Evolutionary conservation across 2,113 vertebrate species (phyloP), one percentile per base, ranked within the genome.

Genomic region (Sus scrofa): DNA sequence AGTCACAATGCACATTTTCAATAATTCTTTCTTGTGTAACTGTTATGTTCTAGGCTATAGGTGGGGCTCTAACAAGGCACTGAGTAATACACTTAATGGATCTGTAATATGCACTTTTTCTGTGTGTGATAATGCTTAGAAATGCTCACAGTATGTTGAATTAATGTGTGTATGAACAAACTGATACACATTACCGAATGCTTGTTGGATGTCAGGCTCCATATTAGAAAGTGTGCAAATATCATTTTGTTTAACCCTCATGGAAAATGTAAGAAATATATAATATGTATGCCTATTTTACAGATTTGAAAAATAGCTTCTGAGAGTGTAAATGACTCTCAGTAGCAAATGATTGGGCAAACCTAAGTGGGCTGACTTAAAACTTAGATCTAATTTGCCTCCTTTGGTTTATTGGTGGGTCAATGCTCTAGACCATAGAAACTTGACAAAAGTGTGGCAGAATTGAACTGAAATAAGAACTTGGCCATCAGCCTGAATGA

Each of bases 251-350:
- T 75, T 75, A 54, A 67, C 83, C 79, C 44, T 87, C 24, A 37
- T 1, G 68, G 70, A 86, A 81, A 22, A 18, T 19, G 39, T 58
- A 22, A 37, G 73, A 78, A 91, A 78, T 62, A 44, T 18, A 44
- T 19, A 39, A 34, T 22, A 44, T 74, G 26, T 39, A 67, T 50
- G n/a, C 2, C 4, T 8, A 32, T 77, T 77, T 75, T 63, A 68
- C 14, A 84, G 37, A 87, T 89, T 93, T 73, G 32, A 83, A 81
- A 90, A n/a, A 20, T 26, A 86, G 13, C 15, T 84, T 94, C 63
- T 26, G 37, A 26, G 44, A 89, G 19, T 34, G 2, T 30, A 89
- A 70, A 32, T 56, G 54, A 82, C 24, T 44, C 24, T 88, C 37
- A 62, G 2, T 54, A 63, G 56, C 15, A 62, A 81, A 4, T 30